Evolutionary conservation across 2,113 vertebrate genomes (phyloP).

Genomic region (Budorcas taxicolor): DNA sequence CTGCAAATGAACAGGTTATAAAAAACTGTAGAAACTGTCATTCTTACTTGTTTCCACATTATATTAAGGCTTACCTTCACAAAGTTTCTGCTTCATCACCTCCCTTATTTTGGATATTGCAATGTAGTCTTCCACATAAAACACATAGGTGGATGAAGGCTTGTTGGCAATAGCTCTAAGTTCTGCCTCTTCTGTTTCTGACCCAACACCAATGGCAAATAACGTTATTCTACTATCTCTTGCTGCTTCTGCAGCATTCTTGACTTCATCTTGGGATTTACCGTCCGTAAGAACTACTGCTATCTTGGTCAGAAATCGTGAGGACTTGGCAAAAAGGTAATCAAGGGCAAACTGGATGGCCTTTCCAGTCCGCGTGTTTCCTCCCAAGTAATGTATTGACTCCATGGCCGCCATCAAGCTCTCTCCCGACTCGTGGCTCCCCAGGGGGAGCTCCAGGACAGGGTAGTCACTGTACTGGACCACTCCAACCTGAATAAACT

Average conservation of each 20-base stretch:
- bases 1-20: background rate
- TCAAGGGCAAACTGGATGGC: slow-evolving; percentile 94
- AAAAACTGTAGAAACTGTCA: background rate
- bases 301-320: slow-evolving; percentile 92
- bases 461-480: slow-evolving; percentile 97
- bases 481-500: slow-evolving; percentile 95
- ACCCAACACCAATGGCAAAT: slow-evolving; percentile 96
- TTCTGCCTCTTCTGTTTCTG: slow-evolving; percentile 90
- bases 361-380: slow-evolving; percentile 94
- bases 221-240: slow-evolving; percentile 93
- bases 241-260: slow-evolving; percentile 89
- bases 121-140: slow-evolving; percentile 96
- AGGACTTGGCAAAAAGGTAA: slow-evolving; percentile 92
- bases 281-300: slow-evolving; percentile 96
- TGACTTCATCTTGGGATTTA: slow-evolving; percentile 95
- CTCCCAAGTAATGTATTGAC: slow-evolving; percentile 92
- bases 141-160: slow-evolving; percentile 93
- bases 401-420: slow-evolving; percentile 88
- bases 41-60: background rate
- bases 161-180: slow-evolving; percentile 95
- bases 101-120: slow-evolving; percentile 96
- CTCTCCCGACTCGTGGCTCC: slow-evolving; percentile 83
- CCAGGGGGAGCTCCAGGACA: slow-evolving; percentile 92
- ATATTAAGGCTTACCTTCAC: slow-evolving; percentile 88
- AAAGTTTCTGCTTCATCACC: slow-evolving; percentile 96